phyloP scores from a whole-genome alignment of 2,797 vertebrate species.

The Manis crassicaudata region DNA sequence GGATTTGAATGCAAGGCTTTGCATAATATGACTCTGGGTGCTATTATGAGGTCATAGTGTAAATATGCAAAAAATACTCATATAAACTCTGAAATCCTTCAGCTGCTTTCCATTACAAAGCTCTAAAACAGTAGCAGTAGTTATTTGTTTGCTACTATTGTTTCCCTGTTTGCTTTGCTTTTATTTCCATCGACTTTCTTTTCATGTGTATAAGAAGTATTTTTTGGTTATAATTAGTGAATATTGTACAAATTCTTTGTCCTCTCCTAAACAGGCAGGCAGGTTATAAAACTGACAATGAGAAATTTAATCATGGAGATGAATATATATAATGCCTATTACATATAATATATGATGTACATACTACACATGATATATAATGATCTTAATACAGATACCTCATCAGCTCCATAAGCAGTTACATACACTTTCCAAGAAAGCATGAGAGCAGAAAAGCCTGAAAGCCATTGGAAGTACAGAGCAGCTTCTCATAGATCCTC shows the following conservation, averaged over 20 bases:
- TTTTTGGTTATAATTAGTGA: not conserved
- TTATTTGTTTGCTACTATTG: not conserved
- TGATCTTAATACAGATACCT: not conserved
- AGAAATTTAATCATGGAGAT: not conserved
- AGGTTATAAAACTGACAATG: not conserved
- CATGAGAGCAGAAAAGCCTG: not conserved
- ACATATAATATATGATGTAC: not conserved
- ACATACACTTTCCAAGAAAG: not conserved
- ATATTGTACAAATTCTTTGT: not conserved
- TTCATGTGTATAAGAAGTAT: not conserved
- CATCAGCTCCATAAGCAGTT: not conserved
- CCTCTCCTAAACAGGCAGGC: not conserved
- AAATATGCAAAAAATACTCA: not conserved
- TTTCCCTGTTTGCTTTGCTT: not conserved
- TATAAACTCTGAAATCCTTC: not conserved
- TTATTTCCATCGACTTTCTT: not conserved
- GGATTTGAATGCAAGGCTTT: not conserved
- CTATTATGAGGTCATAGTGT: not conserved
- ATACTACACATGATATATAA: too few relatives aligned
- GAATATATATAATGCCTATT: not conserved
- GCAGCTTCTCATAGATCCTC: not conserved
- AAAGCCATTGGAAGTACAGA: not conserved
- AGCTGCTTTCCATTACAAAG: not conserved
- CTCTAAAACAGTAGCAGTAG: not conserved
- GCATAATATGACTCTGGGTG: not conserved